Evolutionary conservation across 1,140 invertebrate genomes (phyloP).

Genomic region (Theocolax elegans): DNA sequence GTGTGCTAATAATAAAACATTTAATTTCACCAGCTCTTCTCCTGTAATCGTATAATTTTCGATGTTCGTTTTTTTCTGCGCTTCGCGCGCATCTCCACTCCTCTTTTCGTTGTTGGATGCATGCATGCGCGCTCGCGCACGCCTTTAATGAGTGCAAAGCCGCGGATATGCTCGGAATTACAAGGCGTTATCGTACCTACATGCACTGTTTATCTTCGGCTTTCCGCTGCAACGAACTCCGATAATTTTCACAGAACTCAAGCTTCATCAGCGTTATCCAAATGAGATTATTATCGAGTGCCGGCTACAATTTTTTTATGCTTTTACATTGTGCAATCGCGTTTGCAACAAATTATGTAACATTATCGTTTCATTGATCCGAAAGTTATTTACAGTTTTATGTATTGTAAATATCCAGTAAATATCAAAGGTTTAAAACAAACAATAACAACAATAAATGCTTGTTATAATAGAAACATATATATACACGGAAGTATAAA

Average conservation of each 20-base stretch:
- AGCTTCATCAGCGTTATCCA: neutral
- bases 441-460: too few relatives aligned
- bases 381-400: too few relatives aligned
- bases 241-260: constrained; percentile 6
- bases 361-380: too few relatives aligned
- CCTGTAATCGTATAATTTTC: constrained; percentile 2
- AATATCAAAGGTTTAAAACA: too few relatives aligned
- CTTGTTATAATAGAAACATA: too few relatives aligned
- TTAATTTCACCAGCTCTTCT: too few relatives aligned
- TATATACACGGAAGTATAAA: too few relatives aligned
- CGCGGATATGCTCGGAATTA: neutral
- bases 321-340: too few relatives aligned
- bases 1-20: too few relatives aligned
- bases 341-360: too few relatives aligned
- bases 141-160: too few relatives aligned
- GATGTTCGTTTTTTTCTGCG: neutral
- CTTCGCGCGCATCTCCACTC: neutral
- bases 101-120: neutral
- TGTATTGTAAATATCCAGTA: too few relatives aligned
- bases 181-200: constrained; percentile 4
- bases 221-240: neutral
- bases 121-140: neutral
- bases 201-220: constrained; percentile 4
- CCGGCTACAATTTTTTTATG: neutral
- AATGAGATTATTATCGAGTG: constrained; percentile 4